phyloP scores from a whole-genome alignment of 2,888 invertebrate genomes.

The Lordiphosa fenestrarum region DNA sequence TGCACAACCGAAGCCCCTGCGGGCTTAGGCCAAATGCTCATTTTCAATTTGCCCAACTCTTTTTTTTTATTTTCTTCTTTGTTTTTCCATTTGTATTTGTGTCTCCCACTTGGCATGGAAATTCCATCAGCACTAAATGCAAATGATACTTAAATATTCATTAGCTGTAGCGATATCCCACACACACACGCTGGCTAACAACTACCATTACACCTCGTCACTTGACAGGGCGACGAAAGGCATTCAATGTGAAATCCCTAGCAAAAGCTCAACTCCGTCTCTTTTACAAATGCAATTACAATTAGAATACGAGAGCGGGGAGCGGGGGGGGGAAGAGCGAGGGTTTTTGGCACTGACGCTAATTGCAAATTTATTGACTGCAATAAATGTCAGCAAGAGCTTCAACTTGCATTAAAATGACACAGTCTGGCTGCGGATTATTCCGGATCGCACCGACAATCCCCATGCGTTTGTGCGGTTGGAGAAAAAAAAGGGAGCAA shows the following conservation, averaged over 20 bases:
- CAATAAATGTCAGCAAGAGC: conserved; percentile 60
- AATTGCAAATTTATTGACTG: conserved; percentile 66
- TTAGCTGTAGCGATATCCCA: conserved; percentile 34
- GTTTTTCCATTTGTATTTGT: conserved; percentile 1
- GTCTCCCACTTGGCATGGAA: conserved; percentile 34
- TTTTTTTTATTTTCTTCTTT: background rate
- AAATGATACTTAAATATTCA: conserved; percentile 57
- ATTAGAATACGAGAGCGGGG: conserved; percentile 22
- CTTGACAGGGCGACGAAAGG: conserved; percentile 33
- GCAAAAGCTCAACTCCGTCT: conserved; percentile 33
- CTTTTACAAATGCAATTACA: conserved; percentile 39
- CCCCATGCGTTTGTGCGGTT: background rate
- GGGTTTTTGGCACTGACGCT: conserved; percentile 28
- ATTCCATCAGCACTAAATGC: conserved; percentile 48
- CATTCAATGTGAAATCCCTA: conserved; percentile 37
- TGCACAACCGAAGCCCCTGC: conserved; percentile 12
- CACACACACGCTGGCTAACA: conserved; percentile 15
- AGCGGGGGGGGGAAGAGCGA: background rate
- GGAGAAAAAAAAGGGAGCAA: background rate
- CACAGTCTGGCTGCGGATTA: conserved; percentile 26
- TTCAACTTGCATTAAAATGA: conserved; percentile 43
- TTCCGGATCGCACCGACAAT: conserved; percentile 7
- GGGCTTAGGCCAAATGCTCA: conserved; percentile 22
- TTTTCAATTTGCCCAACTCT: conserved; percentile 20
- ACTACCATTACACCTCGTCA: conserved; percentile 26